phyloP scores from a whole-genome alignment of 2,797 vertebrate genomes.

The Miichthys miiuy region DNA sequence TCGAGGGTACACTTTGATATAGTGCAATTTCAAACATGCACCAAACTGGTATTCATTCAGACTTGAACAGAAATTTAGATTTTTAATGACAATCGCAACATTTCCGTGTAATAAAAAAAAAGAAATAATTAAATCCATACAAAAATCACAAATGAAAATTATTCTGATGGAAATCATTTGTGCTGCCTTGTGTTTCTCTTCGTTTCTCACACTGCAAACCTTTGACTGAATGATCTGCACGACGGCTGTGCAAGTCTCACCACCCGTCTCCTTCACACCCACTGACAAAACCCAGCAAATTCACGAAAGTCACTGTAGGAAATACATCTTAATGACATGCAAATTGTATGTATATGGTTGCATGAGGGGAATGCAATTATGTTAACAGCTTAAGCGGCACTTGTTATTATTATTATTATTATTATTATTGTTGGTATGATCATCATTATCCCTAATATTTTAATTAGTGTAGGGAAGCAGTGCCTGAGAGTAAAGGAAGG shows the following conservation, averaged over 20 bases:
- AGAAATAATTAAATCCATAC: not conserved
- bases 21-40: conserved; percentile 29
- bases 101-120: conserved; percentile 19
- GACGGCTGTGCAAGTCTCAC: conserved; percentile 50
- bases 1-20: not conserved
- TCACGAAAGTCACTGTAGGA: conserved; percentile 65
- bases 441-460: conserved; percentile 84
- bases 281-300: conserved; percentile 61
- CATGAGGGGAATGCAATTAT: conserved; percentile 84
- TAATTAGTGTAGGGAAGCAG: conserved; percentile 81
- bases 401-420: conserved; percentile 77
- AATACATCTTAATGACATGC: conserved; percentile 81
- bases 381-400: conserved; percentile 85
- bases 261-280: conserved; percentile 55
- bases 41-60: not conserved
- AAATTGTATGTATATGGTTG: conserved; percentile 83
- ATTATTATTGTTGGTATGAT: conserved; percentile 77
- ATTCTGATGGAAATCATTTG: not conserved
- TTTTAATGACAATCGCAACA: conserved; percentile 23
- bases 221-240: conserved; percentile 45
- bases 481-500: conserved; percentile 69
- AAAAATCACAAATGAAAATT: conserved; percentile 7
- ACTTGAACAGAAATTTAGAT: conserved; percentile 3
- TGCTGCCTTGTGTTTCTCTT: conserved; percentile 18
- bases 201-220: conserved; percentile 29